A percentile compares a stretch with the other conserved stretches of the same genome.
phyloP scores from a whole-genome alignment of 2,113 vertebrate genomes.

The Paraplagusia blochii region DNA sequence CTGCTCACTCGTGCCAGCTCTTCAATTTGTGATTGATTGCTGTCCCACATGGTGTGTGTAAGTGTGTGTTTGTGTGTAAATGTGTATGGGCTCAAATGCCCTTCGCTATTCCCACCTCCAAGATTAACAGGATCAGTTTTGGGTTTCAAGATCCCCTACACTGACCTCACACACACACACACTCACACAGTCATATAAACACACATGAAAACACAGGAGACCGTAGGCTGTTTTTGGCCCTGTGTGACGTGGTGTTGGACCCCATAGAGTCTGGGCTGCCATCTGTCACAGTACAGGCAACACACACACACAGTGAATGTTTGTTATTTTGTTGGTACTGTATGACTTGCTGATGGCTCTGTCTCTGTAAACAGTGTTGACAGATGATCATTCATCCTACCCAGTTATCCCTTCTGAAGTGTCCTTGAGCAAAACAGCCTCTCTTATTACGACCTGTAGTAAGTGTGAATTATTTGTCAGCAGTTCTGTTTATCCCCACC shows the following conservation, averaged over 20 bases:
- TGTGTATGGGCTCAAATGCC: conserved; percentile 26
- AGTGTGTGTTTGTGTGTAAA: conserved; percentile 10
- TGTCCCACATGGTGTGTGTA: conserved; percentile 48
- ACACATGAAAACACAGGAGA: conserved; percentile 39
- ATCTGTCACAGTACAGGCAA: conserved; percentile 58
- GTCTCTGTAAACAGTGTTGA: conserved; percentile 40
- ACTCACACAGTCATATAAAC: conserved; percentile 1
- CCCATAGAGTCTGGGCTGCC: conserved; percentile 59
- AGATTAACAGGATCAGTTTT: conserved; percentile 75
- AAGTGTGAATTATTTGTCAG: conserved; percentile 23
- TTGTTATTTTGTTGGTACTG: conserved; percentile 42
- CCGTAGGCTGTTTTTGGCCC: conserved; percentile 45
- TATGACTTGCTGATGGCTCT: conserved; percentile 26
- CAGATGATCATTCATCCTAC: conserved; percentile 3
- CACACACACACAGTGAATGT: conserved; percentile 43
- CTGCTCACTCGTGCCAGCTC: conserved; percentile 58
- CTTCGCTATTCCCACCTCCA: conserved; percentile 29
- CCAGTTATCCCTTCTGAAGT: conserved; percentile 2
- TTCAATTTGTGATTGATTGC: conserved; percentile 74
- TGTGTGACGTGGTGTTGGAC: conserved; percentile 42
- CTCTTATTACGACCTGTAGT: conserved; percentile 17
- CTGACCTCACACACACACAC: conserved; percentile 19
- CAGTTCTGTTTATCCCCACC: too few relatives aligned
- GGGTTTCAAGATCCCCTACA: conserved; percentile 63
- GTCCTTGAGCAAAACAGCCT: conserved; percentile 19